These are phyloP conservation scores for Dicyrtomina minuta DNA, from an alignment of 2,888 invertebrate genomes.

Conservation along the genomic window DNA sequence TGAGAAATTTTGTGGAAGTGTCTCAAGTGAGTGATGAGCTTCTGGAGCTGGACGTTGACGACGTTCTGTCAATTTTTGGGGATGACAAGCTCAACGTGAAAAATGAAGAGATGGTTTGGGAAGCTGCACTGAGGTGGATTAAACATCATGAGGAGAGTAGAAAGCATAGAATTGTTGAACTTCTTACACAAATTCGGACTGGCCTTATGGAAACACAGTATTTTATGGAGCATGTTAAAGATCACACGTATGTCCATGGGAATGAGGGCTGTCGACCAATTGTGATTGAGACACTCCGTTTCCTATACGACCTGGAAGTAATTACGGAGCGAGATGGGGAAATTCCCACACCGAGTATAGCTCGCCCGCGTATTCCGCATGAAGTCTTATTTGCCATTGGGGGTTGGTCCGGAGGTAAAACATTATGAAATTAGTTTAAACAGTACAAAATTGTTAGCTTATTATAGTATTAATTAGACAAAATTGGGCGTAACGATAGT, in stretches of 20 bases:
- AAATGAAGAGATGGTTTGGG: slow-evolving; percentile 85
- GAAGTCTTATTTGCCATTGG: slow-evolving; percentile 84
- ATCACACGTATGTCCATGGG: slow-evolving; percentile 76
- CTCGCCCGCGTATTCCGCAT: slow-evolving; percentile 73
- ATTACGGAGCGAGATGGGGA: slow-evolving; percentile 75
- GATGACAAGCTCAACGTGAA: slow-evolving; percentile 82
- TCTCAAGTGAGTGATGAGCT: slow-evolving; percentile 73
- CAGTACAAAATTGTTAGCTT: background rate
- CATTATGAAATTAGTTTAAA: background rate
- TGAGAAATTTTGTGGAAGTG: slow-evolving; percentile 73
- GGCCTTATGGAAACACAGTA: slow-evolving; percentile 84
- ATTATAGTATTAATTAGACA: background rate
- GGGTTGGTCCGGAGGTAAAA: slow-evolving; percentile 72
- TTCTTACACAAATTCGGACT: slow-evolving; percentile 78
- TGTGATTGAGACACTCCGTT: slow-evolving; percentile 86
- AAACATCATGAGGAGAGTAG: slow-evolving; percentile 72
- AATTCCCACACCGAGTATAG: slow-evolving; percentile 76
- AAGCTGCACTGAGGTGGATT: slow-evolving; percentile 83
- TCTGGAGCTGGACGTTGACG: slow-evolving; percentile 69
- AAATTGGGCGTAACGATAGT: background rate
- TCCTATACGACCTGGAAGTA: slow-evolving; percentile 88
- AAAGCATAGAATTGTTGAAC: slow-evolving; percentile 71
- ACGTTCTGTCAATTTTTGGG: slow-evolving; percentile 73
- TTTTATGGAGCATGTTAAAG: slow-evolving; percentile 79
- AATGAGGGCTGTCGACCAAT: slow-evolving; percentile 82